Percentiles rank a stretch among this genome's conserved stretches.
Evolutionary conservation across 1,140 invertebrate genomes (phyloP).

Genomic region (Platyura marginata): DNA sequence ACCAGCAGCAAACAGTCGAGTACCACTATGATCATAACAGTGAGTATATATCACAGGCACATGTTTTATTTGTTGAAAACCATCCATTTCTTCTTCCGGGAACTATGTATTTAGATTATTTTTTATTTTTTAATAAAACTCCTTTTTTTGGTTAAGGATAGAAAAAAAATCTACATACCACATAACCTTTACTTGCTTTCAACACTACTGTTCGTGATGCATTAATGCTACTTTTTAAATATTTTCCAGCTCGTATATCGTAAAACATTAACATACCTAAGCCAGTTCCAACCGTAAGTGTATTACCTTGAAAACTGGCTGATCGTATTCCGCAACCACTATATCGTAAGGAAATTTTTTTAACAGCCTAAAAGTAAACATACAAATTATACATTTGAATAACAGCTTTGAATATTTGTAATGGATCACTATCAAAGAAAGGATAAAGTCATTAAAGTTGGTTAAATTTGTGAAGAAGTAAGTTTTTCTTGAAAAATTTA

Average conservation of each 20-base stretch:
- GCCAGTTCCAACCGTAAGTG: constrained; percentile 85
- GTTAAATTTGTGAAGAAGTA: too few relatives aligned
- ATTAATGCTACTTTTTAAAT: constrained; percentile 77
- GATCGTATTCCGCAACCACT: constrained; percentile 76
- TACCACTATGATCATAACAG: constrained; percentile 78
- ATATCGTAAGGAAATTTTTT: constrained; percentile 52
- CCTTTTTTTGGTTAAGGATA: background rate
- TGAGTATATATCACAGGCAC: constrained; percentile 91
- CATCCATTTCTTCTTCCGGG: constrained; percentile 61
- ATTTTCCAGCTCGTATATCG: constrained; percentile 77
- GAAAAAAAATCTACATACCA: constrained; percentile 36
- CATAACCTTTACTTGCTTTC: constrained; percentile 75
- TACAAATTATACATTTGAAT: too few relatives aligned
- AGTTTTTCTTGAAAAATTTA: too few relatives aligned
- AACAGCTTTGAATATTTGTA: too few relatives aligned
- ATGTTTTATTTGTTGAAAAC: constrained; percentile 68
- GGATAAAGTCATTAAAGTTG: too few relatives aligned
- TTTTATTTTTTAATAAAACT: background rate
- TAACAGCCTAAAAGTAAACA: constrained; percentile 25
- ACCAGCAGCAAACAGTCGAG: constrained; percentile 80
- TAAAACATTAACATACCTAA: constrained; percentile 85
- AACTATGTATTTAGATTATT: constrained; percentile 33
- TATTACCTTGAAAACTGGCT: constrained; percentile 71
- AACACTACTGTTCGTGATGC: constrained; percentile 73
- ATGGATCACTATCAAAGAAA: too few relatives aligned